Base-by-base conservation (phyloP, 2,797 vertebrate genomes). In the Urophycis tenuis region DNA sequence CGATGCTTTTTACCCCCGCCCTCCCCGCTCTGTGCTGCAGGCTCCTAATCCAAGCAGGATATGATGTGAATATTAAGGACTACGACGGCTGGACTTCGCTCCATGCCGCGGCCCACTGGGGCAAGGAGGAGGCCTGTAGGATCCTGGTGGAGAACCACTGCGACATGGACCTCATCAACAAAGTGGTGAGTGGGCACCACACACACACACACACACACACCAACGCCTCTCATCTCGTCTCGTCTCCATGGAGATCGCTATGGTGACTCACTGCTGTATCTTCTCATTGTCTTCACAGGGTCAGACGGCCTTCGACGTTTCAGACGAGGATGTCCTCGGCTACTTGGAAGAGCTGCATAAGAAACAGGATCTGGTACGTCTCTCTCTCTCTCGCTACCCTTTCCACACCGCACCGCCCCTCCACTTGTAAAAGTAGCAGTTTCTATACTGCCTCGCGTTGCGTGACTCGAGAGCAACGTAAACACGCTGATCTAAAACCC, bases 1-100 rank as follows among this genome's bases (percentile, higher is more conserved):
- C n/a, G n/a, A n/a, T n/a, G n/a, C n/a, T n/a, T 39, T 6, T 39
- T 39, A 6, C 33, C 33, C 33, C 36, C 1, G 5, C 36, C 36
- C 36, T 19, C 19, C 17, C 45, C 45, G 5, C 41, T 19, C 49
- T 49, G 22, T 60, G 6, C 49, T n/a, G 49, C 87, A 99, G 98
- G 91, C 96, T 99, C 95, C 96, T 99, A 96, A 96, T 98, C 94
- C 98, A 99, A 92, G 95, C 96, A 91, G 95, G 94, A 87, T 99
- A 99, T 91, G 97, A 99, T 95, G 95, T 98, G 94, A 99, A 99
- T 95, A 97, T 98, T 94, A 98, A 98, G 92, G 98, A 99, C 93
- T 98, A 94, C 84, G 98, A 99, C 85, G 97, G 97, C 91, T 99
- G 98, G 98, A 96, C 96, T 81, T 97, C 98, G 87, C 95, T 99